These are phyloP conservation scores for Pantherophis alleghaniensis DNA, from an alignment of 2,797 vertebrate species.

Conservation along the genomic window DNA sequence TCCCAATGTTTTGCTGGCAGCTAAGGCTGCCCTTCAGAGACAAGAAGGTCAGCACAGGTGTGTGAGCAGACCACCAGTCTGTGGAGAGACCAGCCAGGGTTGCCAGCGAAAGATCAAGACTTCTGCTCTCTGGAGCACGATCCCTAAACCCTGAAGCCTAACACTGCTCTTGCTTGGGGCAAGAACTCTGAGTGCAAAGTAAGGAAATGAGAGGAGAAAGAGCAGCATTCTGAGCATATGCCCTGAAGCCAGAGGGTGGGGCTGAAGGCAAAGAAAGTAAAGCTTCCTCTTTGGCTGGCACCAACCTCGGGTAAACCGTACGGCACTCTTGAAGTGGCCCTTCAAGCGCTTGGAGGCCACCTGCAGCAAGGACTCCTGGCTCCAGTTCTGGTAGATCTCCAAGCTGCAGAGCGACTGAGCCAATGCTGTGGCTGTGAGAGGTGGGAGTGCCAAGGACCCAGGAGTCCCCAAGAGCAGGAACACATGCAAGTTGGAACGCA, in stretches of 20 bases:
- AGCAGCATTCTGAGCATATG: background rate
- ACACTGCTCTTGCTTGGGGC: background rate
- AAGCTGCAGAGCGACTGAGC: constrained; percentile 73
- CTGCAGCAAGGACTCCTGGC: constrained; percentile 64
- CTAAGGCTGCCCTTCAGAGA: background rate
- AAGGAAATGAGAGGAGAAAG: background rate
- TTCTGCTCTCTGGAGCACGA: background rate
- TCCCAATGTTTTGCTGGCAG: background rate
- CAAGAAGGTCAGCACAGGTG: background rate
- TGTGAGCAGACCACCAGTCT: background rate
- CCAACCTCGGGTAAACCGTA: background rate
- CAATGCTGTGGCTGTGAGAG: constrained; percentile 59
- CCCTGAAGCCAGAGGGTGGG: background rate
- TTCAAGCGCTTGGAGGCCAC: constrained; percentile 68
- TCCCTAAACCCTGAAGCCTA: background rate
- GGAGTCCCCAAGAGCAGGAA: constrained; percentile 73
- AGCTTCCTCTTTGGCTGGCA: constrained; percentile 7
- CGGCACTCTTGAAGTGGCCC: background rate
- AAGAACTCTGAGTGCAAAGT: background rate
- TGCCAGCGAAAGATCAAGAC: background rate
- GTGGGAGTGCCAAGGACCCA: constrained; percentile 8
- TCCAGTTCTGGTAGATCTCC: constrained; percentile 80
- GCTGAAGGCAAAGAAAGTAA: background rate
- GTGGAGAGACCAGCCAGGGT: background rate
- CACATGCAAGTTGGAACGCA: constrained; percentile 78